Conservation (phyloP, 2,113 vertebrate species). For the Malurus cyaneus region DNA sequence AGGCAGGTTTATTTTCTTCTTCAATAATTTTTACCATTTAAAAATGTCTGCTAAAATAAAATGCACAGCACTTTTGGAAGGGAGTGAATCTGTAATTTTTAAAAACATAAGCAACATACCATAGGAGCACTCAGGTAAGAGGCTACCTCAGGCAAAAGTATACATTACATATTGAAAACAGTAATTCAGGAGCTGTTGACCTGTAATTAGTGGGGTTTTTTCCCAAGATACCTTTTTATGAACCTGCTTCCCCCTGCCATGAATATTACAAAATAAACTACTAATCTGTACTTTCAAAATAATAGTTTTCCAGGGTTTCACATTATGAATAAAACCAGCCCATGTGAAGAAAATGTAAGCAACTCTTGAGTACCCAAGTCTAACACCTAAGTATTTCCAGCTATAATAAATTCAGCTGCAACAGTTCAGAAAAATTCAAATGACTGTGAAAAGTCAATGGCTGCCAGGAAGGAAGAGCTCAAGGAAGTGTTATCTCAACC, state of each 20-base stretch:
- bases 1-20: constrained; percentile 54
- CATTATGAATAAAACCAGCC: not conserved
- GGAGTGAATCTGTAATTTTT: constrained; percentile 51
- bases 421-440: not conserved
- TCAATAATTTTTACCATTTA: constrained; percentile 57
- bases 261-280: not conserved
- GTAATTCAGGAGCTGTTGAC: not conserved
- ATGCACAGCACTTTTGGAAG: constrained; percentile 34
- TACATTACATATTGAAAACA: constrained; percentile 13
- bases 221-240: not conserved
- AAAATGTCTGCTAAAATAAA: constrained; percentile 45
- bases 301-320: not conserved
- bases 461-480: not conserved
- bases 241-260: not conserved
- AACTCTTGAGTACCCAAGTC: not conserved
- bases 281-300: not conserved
- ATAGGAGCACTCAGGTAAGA: constrained; percentile 29
- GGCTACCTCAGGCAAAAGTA: constrained; percentile 19
- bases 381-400: not conserved
- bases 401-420: not conserved
- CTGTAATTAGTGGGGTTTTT: not conserved
- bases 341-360: not conserved
- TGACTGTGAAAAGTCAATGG: not conserved
- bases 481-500: not conserved
- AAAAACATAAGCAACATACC: constrained; percentile 47